These are phyloP conservation scores for Agapostemon virescens DNA, from an alignment of 2,888 invertebrate species.

Conservation along the genomic window DNA sequence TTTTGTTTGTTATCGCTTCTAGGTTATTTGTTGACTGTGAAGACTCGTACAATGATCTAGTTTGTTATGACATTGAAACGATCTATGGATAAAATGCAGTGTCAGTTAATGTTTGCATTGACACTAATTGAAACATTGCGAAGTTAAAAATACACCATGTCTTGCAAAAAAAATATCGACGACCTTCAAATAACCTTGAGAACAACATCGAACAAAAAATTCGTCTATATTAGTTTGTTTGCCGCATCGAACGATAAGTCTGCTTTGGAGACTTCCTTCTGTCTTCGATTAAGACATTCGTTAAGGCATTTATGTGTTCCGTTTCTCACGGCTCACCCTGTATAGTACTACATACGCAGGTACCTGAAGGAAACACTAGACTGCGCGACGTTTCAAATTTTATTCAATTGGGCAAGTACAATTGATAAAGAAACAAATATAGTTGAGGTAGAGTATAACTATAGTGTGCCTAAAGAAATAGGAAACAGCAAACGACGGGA, in stretches of 20 bases:
- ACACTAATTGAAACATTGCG: not conserved
- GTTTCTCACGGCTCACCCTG: not conserved
- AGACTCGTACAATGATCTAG: not conserved
- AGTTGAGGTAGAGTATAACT: constrained; percentile 2
- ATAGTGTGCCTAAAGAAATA: not conserved
- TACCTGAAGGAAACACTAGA: constrained; percentile 12
- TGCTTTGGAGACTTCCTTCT: not conserved
- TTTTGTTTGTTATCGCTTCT: not conserved
- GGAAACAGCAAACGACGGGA: not conserved
- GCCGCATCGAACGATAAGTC: not conserved
- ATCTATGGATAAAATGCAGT: not conserved
- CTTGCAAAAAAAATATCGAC: too few relatives aligned
- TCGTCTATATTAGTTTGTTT: too few relatives aligned
- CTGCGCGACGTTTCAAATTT: constrained; percentile 11
- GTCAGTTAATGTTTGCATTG: not conserved
- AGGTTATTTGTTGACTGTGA: not conserved
- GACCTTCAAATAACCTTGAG: too few relatives aligned
- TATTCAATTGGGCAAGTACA: constrained; percentile 9
- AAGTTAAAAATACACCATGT: too few relatives aligned
- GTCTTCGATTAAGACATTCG: not conserved
- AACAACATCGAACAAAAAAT: too few relatives aligned
- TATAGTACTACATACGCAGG: not conserved
- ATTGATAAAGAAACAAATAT: constrained; percentile 1
- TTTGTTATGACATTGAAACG: not conserved
- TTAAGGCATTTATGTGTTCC: not conserved